phyloP scores from a whole-genome alignment of 2,888 invertebrate genomes.

The Morinoia aosen region DNA sequence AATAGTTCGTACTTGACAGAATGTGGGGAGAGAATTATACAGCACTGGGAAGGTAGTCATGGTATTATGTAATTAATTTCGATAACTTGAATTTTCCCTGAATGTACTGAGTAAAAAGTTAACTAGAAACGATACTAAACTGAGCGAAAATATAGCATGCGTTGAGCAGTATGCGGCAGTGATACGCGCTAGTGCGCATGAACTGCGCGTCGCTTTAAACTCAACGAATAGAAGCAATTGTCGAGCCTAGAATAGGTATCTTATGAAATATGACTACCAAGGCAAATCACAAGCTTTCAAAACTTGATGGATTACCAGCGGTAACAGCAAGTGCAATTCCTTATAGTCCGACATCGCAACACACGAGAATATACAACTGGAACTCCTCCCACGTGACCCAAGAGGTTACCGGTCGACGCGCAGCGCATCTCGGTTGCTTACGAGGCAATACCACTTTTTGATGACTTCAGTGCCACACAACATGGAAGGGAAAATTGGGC shows the following conservation, averaged over 20 bases:
- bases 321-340: neutral
- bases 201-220: neutral
- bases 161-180: neutral
- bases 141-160: neutral
- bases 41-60: neutral
- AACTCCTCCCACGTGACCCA: constrained; percentile 1
- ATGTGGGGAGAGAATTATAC: neutral
- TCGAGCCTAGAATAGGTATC: neutral
- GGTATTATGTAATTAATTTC: neutral
- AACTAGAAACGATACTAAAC: neutral
- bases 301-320: neutral
- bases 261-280: neutral
- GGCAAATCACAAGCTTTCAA: neutral
- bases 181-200: neutral
- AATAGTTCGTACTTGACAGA: neutral
- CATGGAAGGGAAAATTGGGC: neutral
- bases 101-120: neutral
- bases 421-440: neutral
- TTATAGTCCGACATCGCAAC: neutral
- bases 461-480: neutral
- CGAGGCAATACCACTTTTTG: neutral
- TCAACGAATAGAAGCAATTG: neutral
- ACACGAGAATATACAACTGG: neutral
- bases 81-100: neutral
- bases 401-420: neutral